Evolutionary conservation across 1,140 invertebrate species (phyloP).

Genomic region (Drosophila arawakana): DNA sequence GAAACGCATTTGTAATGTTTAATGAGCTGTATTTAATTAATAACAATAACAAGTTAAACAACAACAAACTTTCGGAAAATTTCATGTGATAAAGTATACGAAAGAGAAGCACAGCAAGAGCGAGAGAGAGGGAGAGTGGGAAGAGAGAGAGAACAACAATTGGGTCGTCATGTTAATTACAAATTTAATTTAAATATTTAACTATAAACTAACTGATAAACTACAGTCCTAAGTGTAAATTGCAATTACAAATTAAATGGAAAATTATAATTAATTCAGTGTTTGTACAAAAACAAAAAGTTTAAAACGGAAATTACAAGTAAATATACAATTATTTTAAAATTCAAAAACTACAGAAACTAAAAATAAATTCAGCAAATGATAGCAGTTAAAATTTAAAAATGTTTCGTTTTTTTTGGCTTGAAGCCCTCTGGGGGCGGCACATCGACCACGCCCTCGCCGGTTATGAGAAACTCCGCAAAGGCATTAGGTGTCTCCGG

Average conservation of each 20-base stretch:
- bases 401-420: constrained; percentile 11
- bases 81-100: constrained; percentile 84
- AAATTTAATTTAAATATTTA: constrained; percentile 48
- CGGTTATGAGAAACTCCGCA: constrained; percentile 78
- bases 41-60: constrained; percentile 9
- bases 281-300: constrained; percentile 45
- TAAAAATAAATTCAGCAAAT: constrained; percentile 63
- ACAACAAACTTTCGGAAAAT: constrained; percentile 67
- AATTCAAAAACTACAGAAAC: constrained; percentile 57
- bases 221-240: constrained; percentile 51
- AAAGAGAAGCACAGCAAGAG: constrained; percentile 22
- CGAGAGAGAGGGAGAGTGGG: background rate
- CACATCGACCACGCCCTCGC: constrained; percentile 66
- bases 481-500: constrained; percentile 81
- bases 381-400: constrained; percentile 33
- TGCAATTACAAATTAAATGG: constrained; percentile 22
- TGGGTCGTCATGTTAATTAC: constrained; percentile 54
- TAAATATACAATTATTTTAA: constrained; percentile 50
- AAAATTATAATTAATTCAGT: constrained; percentile 39
- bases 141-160: constrained; percentile 18
- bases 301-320: constrained; percentile 11
- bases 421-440: constrained; percentile 51
- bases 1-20: constrained; percentile 68
- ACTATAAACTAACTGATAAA: constrained; percentile 19
- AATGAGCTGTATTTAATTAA: constrained; percentile 38